Evolutionary conservation across 2,888 invertebrate species (phyloP), one percentile per base, ranked within the genome.

Genomic region (Psylliodes chrysocephalus): DNA sequence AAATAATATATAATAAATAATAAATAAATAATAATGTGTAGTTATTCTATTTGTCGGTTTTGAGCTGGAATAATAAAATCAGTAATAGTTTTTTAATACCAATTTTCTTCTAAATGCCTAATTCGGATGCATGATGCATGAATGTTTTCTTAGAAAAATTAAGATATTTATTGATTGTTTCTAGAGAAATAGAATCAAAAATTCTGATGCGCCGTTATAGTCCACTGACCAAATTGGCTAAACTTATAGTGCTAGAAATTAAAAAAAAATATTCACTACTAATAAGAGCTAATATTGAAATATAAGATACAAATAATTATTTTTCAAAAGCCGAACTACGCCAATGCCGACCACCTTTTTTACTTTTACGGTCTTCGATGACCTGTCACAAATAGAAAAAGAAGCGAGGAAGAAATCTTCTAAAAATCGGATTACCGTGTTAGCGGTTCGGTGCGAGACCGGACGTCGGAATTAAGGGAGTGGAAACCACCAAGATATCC

Each of bases 391-490:
- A 46, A 30, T 14, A 35, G 19, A 35, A 56, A 56, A n/a, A 6
- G 35, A 18, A 38, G 25, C 53, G n/a, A 35, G 38, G 10, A 51
- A 28, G 51, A 35, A 60, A 42, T 33, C 33, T 25, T 52, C 53
- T 44, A 44, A 60, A 60, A 53, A 57, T 63, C 63, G 63, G 63
- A 56, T 63, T 63, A 63, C 59, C 28, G 38, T 14, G 57, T 56
- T 56, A 44, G 56, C 46, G 22, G 57, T 47, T 57, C 49, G 22
- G 28, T 64, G 63, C 64, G 46, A 63, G 66, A 68, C 71, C 71
- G 71, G 71, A 71, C 69, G 68, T 70, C 60, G 65, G 68, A 66
- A 70, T 71, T 67, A 67, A 69, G 69, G 69, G 66, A 71, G 70
- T 59, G 57, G 47, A 66, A 68, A 68, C 65, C 68, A 63, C 60